Base-by-base conservation (phyloP, 1,140 invertebrate species). In the Thalassaphorura encarpata region DNA sequence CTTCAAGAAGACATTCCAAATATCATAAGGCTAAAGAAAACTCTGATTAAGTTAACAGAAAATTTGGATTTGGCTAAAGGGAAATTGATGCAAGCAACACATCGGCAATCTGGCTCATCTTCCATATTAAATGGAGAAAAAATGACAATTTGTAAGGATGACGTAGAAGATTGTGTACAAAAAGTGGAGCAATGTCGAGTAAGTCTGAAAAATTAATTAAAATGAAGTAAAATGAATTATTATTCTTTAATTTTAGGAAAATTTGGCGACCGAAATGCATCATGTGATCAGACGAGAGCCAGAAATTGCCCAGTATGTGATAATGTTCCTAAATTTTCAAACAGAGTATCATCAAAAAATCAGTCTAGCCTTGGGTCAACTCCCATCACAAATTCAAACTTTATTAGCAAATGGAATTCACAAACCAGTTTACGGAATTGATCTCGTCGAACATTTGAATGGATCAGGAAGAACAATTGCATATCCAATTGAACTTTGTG, bases 41-140 rank as follows among this genome's bases (percentile, higher is more conserved):
- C 80, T 68, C 73, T 96, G 16, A 82, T 78, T 40, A 87, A 87
- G 72, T 78, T 89, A 21, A 85, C 84, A 54, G 76, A 86, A 65
- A 90, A 95, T 69, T 93, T 90, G 80, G 89, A 93, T 69, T 85
- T 83, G 45, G 84, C 85, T 11, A 82, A 80, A 67, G 83, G 82
- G 62, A 82, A 87, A 77, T 87, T 84, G 71, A n/a, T n/a, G n/a
- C n/a, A n/a, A n/a, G n/a, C n/a, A n/a, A n/a, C n/a, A n/a, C 33
- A 33, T 50, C 54, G 60, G 5, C 60, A 60, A 29, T 65, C 61
- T 8, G 59, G 56, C n/a, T n/a, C n/a, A n/a, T n/a, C n/a, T n/a
- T n/a, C n/a, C n/a, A n/a, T n/a, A n/a, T 42, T 54, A 54, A 69
- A 67, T 75, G 58, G 66, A 71, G 31, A 67, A 73, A 31, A 70